Conservation (phyloP, 1,140 invertebrate species). For the Polypedilum pembai region DNA sequence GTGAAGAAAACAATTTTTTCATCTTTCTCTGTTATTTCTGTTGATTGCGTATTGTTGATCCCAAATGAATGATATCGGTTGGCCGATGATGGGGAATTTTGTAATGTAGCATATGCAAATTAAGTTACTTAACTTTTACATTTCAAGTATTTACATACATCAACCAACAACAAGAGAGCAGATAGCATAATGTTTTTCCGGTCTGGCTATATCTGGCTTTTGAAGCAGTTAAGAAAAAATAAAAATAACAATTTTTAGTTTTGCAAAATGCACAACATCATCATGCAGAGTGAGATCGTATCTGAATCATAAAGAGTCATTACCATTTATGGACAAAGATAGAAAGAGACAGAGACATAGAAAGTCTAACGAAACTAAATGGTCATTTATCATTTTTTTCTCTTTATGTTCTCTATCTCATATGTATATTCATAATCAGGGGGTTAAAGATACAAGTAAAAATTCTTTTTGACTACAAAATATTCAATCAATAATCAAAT, state of each 20-base stretch:
- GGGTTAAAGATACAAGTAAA: neutral
- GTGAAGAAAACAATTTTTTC: neutral
- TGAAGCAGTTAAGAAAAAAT: neutral
- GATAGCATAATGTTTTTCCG: slow-evolving; percentile 5
- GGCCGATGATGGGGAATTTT: neutral
- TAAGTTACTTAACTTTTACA: slow-evolving; percentile 6
- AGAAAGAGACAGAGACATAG: neutral
- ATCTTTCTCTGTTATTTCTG: neutral
- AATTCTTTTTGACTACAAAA: neutral
- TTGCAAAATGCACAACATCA: neutral
- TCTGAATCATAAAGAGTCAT: slow-evolving; percentile 1
- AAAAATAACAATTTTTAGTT: neutral
- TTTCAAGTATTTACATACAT: neutral
- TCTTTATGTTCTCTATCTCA: neutral
- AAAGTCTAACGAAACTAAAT: neutral
- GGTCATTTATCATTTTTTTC: slow-evolving; percentile 20
- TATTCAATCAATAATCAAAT: too few species aligned
- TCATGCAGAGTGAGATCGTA: neutral
- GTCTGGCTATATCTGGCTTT: neutral
- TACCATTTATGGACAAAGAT: neutral
- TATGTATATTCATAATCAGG: neutral
- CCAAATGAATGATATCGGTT: neutral
- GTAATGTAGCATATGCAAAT: neutral
- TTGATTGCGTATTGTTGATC: slow-evolving; percentile 12
- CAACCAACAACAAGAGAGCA: neutral